Evolutionary conservation across 2,888 invertebrate genomes (phyloP).

Genomic region (Beris chalybata): DNA sequence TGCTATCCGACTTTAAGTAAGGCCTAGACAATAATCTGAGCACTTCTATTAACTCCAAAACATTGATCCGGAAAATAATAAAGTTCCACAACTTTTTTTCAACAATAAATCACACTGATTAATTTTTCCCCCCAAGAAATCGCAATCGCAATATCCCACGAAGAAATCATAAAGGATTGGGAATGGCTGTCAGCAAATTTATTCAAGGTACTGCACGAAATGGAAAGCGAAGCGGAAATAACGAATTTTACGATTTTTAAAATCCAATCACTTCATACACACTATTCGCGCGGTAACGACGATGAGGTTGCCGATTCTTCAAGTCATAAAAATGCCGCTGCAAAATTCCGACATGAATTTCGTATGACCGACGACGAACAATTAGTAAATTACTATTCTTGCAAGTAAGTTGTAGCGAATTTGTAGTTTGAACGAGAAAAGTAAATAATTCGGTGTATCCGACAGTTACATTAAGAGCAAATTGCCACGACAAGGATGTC

Average conservation of each 20-base stretch:
- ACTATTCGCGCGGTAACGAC: conserved; percentile 54
- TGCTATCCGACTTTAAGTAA: too few species aligned
- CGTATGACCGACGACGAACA: conserved; percentile 92
- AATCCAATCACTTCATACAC: conserved; percentile 88
- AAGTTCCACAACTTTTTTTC: too few species aligned
- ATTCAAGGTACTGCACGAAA: conserved; percentile 80
- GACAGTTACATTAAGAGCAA: conserved; percentile 90
- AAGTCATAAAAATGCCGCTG: conserved; percentile 76
- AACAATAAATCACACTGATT: too few species aligned
- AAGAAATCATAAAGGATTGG: conserved; percentile 92
- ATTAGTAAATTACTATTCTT: conserved; percentile 91
- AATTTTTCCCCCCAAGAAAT: conserved; percentile 66
- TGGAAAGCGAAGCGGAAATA: conserved; percentile 91
- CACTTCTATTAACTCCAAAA: too few species aligned
- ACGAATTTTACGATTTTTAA: conserved; percentile 95
- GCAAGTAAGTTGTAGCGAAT: conserved; percentile 67
- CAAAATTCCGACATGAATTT: conserved; percentile 85
- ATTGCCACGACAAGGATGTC: conserved; percentile 94
- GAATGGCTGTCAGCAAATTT: conserved; percentile 89
- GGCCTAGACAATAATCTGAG: too few species aligned
- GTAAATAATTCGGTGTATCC: not conserved
- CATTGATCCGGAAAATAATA: too few species aligned
- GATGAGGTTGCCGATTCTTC: conserved; percentile 53
- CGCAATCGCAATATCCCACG: conserved; percentile 81
- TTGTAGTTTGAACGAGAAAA: not conserved